Evolutionary conservation across 2,888 invertebrate genomes (phyloP), one percentile per base, ranked within the genome.

Genomic region (Drosophila imparisetae): DNA sequence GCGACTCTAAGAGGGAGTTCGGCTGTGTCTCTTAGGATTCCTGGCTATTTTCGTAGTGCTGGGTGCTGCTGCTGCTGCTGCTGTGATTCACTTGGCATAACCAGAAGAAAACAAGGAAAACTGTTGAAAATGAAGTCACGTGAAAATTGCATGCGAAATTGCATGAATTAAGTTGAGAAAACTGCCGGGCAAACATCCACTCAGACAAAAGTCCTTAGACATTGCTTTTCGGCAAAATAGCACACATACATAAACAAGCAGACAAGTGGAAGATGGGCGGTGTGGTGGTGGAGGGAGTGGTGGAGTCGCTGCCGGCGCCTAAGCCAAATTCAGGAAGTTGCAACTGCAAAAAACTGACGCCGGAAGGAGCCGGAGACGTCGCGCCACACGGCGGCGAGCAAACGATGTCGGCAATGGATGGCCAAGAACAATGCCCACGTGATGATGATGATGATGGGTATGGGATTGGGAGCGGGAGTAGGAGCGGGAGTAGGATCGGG

Each of bases 121-220:
- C 62, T 36, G 64, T 30, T 66, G 30, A 67, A 68, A 69, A 67
- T 59, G 79, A 79, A 81, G 75, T 65, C 68, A 79, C 65, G 82
- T 74, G 82, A 74, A 88, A 83, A 89, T 80, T 79, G 83, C 85
- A 84, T 73, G 70, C 68, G 71, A 85, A 84, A 90, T 88, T 90
- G 86, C 90, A 88, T 83, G 90, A 84, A 89, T 84, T 89, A 85
- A 69, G 72, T 66, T 61, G 69, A 54, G 38, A 21, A 49, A 55
- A 69, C 59, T 78, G 80, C 82, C 71, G 72, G 63, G 62, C 45
- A 45, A 52, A 83, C 88, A 86, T 81, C 89, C 92, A 90, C 92
- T 92, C 91, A 91, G 91, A 92, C 92, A 81, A 89, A 90, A 91
- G 92, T 90, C 91, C 92, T 92, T 86, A 91, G 91, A 91, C 92